A percentile compares a stretch with the other conserved stretches of the same genome.
Conservation (phyloP, 2,888 invertebrate species). For the Drosophila differens region DNA sequence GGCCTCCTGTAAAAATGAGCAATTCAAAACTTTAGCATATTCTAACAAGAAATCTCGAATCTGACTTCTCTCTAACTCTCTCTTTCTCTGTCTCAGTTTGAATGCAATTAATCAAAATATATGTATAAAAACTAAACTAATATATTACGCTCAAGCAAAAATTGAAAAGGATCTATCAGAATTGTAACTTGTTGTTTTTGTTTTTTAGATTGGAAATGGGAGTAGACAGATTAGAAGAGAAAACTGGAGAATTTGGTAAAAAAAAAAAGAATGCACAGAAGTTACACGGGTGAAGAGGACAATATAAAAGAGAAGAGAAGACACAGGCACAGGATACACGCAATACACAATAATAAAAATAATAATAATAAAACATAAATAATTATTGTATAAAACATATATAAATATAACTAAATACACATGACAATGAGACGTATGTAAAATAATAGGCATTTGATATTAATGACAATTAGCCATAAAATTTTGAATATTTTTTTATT, state of each 20-base stretch:
- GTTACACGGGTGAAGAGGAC: constrained; percentile 24
- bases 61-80: neutral
- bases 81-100: constrained; percentile 14
- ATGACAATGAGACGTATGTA: constrained; percentile 38
- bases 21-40: constrained; percentile 48
- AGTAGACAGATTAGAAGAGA: constrained; percentile 15
- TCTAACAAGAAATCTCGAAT: neutral
- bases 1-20: constrained; percentile 63
- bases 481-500: constrained; percentile 58
- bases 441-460: constrained; percentile 19
- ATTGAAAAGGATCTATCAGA: constrained; percentile 6
- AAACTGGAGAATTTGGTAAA: constrained; percentile 17
- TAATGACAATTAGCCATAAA: constrained; percentile 40
- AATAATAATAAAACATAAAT: constrained; percentile 25
- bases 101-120: constrained; percentile 32
- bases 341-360: constrained; percentile 43
- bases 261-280: constrained; percentile 21
- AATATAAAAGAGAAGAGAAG: constrained; percentile 19
- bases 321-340: constrained; percentile 52
- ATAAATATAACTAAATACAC: constrained; percentile 45
- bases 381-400: constrained; percentile 10
- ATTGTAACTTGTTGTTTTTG: constrained; percentile 10
- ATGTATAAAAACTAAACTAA: constrained; percentile 58
- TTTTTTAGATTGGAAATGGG: constrained; percentile 7
- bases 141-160: constrained; percentile 54